Evolutionary conservation across 2,113 vertebrate species (phyloP).

Genomic region (Suncus etruscus): DNA sequence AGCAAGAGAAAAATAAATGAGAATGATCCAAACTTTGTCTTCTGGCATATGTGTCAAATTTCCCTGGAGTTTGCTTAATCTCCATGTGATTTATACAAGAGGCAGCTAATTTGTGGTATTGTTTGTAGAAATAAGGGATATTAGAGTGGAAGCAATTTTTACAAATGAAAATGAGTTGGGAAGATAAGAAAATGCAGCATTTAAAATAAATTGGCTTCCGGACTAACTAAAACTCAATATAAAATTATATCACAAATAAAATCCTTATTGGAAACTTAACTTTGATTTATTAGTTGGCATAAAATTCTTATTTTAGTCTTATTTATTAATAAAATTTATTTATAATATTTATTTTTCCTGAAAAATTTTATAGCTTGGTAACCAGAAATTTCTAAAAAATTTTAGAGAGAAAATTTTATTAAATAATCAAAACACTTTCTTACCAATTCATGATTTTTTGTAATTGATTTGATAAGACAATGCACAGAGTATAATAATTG

Average conservation of each 20-base stretch:
- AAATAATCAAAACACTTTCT: slow-evolving; percentile 7
- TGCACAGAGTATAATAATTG: slow-evolving; percentile 35
- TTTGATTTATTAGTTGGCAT: slow-evolving; percentile 61
- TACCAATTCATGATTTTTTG: background rate
- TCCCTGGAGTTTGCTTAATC: slow-evolving; percentile 69
- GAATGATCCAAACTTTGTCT: slow-evolving; percentile 29
- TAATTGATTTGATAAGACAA: slow-evolving; percentile 39
- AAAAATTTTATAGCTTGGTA: slow-evolving; percentile 27
- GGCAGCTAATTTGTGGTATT: slow-evolving; percentile 76
- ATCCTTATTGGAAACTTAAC: slow-evolving; percentile 69
- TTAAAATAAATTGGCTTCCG: slow-evolving; percentile 82
- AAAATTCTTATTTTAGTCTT: slow-evolving; percentile 60
- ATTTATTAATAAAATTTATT: slow-evolving; percentile 53
- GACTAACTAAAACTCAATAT: slow-evolving; percentile 67
- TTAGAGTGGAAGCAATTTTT: slow-evolving; percentile 70
- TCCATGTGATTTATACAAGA: slow-evolving; percentile 69
- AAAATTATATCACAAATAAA: slow-evolving; percentile 60
- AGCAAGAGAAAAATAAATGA: slow-evolving; percentile 56
- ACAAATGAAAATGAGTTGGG: slow-evolving; percentile 76
- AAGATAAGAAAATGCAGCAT: slow-evolving; percentile 77
- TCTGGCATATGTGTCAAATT: slow-evolving; percentile 53
- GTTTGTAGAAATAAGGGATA: slow-evolving; percentile 77
- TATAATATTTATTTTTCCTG: slow-evolving; percentile 60
- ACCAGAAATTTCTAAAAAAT: slow-evolving; percentile 50
- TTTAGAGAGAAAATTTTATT: slow-evolving; percentile 47